phyloP scores from a whole-genome alignment of 2,888 invertebrate species.

The Philaethria dido region DNA sequence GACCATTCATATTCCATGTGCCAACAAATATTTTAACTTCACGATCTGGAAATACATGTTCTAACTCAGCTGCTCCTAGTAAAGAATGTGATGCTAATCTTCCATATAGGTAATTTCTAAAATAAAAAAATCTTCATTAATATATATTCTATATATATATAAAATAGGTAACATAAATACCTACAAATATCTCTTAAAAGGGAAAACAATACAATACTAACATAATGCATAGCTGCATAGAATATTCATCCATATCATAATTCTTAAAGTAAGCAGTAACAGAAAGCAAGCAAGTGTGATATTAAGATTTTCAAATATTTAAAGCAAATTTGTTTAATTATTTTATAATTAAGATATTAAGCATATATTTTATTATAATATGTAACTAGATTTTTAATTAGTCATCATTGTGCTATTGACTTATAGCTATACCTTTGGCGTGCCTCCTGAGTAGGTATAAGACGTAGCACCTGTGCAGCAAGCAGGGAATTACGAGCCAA shows the following conservation, averaged over 20 bases:
- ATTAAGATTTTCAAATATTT: neutral
- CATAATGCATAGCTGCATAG: neutral
- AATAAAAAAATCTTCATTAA: constrained; percentile 42
- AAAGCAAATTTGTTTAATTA: neutral
- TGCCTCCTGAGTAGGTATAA: constrained; percentile 92
- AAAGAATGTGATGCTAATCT: constrained; percentile 91
- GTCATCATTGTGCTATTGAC: neutral
- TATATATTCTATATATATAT: neutral
- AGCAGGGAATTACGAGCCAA: constrained; percentile 89
- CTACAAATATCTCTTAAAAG: neutral
- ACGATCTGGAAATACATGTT: constrained; percentile 92
- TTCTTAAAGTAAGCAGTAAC: neutral
- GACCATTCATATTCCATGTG: constrained; percentile 99
- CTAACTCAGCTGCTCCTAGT: constrained; percentile 92
- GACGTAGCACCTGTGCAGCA: constrained; percentile 91
- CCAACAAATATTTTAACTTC: constrained; percentile 95
- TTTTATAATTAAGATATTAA: neutral
- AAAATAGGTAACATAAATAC: neutral
- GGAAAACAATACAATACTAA: neutral
- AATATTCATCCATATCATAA: too few relatives aligned
- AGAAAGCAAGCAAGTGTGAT: neutral
- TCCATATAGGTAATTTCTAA: constrained; percentile 91
- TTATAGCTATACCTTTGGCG: constrained; percentile 85
- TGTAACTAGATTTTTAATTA: neutral
- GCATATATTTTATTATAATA: neutral